phyloP scores from a whole-genome alignment of 2,797 vertebrate genomes.

The Rhadinocentrus ornatus region DNA sequence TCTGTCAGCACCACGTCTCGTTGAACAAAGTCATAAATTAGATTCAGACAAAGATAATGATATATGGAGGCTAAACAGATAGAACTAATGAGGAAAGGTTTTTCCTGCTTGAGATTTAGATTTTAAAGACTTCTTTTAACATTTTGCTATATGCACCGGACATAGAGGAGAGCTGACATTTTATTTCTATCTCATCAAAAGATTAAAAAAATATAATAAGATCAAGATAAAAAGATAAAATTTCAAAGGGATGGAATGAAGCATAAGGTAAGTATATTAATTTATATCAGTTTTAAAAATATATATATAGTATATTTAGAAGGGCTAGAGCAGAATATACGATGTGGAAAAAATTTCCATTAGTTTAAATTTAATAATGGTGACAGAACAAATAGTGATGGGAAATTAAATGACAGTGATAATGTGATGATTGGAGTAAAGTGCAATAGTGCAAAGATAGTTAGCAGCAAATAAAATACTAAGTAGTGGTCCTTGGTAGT shows the following conservation, averaged over 20 bases:
- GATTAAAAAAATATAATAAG: background rate
- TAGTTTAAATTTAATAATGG: background rate
- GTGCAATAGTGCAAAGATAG: background rate
- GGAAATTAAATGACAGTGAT: background rate
- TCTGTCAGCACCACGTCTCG: conserved; percentile 55
- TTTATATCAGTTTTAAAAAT: background rate
- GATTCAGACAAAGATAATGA: conserved; percentile 65
- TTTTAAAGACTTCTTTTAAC: background rate
- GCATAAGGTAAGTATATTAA: background rate
- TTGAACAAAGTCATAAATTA: conserved; percentile 69
- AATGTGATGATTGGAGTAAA: background rate
- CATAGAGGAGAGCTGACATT: too few relatives aligned
- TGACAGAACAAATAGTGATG: background rate
- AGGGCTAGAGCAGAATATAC: background rate
- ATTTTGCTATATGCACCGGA: background rate
- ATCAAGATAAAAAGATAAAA: background rate
- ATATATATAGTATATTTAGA: background rate
- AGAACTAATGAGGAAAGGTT: conserved; percentile 37
- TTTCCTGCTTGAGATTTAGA: conserved; percentile 37
- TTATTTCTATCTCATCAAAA: background rate
- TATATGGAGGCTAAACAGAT: conserved; percentile 25
- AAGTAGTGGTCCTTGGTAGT: background rate
- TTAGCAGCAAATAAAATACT: too few relatives aligned
- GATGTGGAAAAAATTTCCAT: too few relatives aligned
- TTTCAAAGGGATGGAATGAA: background rate